Conservation (phyloP, 1,140 invertebrate species). For the Phocides pigmalion region DNA sequence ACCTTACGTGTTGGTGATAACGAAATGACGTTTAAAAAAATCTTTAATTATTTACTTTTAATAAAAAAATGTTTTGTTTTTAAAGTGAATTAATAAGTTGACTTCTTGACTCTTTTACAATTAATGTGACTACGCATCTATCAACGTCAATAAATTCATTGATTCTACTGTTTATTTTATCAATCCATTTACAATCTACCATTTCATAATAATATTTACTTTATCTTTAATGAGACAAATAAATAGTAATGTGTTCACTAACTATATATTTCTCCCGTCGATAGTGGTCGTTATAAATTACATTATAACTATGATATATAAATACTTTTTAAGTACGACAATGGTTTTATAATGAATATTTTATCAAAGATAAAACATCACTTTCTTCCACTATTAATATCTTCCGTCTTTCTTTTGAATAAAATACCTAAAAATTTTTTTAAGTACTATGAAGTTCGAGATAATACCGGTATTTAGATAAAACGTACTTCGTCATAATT, state of each 20-base stretch:
- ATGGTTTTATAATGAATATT: not conserved
- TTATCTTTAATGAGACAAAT: not conserved
- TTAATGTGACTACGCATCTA: too few relatives aligned
- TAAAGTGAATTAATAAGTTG: too few relatives aligned
- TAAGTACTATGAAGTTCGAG: not conserved
- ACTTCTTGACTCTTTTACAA: too few relatives aligned
- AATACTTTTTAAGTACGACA: not conserved
- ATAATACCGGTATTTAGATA: conserved; percentile 16
- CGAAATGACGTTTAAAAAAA: too few relatives aligned
- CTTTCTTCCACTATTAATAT: not conserved
- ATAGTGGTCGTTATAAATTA: not conserved
- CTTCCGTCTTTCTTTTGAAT: not conserved
- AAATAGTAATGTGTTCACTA: not conserved
- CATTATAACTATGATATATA: not conserved
- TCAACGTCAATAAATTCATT: not conserved
- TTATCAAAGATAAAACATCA: not conserved
- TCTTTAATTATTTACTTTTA: too few relatives aligned
- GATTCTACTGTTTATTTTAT: not conserved
- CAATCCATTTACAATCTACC: not conserved
- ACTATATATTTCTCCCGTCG: not conserved
- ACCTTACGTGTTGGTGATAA: too few relatives aligned
- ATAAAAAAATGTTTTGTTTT: too few relatives aligned
- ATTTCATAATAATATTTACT: not conserved
- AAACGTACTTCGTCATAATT: conserved; percentile 14
- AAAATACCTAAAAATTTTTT: not conserved